Evolutionary conservation across 2,113 vertebrate species (phyloP).

Genomic region (Lontra canadensis): DNA sequence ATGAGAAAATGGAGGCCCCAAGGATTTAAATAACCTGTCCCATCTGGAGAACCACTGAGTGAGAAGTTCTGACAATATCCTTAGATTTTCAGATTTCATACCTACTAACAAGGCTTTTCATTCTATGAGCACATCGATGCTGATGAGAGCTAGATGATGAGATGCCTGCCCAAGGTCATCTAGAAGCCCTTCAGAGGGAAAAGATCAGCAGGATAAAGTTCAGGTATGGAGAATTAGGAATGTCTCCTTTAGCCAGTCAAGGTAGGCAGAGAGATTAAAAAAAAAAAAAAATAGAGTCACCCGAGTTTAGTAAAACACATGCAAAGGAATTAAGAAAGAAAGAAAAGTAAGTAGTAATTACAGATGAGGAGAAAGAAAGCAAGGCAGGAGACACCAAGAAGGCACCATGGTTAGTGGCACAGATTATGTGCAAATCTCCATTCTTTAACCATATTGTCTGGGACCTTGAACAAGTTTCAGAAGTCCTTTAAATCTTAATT

Average conservation of each 20-base stretch:
- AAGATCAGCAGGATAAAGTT: neutral
- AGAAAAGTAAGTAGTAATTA: neutral
- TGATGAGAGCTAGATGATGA: neutral
- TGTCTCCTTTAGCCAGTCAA: neutral
- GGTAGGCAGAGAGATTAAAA: neutral
- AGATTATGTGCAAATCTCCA: rapidly evolving
- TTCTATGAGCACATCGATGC: neutral
- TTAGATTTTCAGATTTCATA: neutral
- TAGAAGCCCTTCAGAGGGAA: neutral
- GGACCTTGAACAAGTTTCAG: neutral
- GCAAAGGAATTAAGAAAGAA: neutral
- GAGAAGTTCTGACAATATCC: neutral
- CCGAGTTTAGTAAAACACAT: neutral
- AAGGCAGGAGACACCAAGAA: rapidly evolving
- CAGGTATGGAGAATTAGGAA: neutral
- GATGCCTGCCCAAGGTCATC: neutral
- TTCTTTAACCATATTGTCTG: neutral
- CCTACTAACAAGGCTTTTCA: neutral
- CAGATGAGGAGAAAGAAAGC: neutral
- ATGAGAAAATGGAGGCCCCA: neutral
- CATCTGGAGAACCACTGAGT: neutral
- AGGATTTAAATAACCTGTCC: neutral
- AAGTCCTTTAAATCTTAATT: neutral
- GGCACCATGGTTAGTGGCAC: rapidly evolving
- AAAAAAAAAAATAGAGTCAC: neutral